phyloP scores from a whole-genome alignment of 2,888 invertebrate species.

The Andricus quercusramuli region DNA sequence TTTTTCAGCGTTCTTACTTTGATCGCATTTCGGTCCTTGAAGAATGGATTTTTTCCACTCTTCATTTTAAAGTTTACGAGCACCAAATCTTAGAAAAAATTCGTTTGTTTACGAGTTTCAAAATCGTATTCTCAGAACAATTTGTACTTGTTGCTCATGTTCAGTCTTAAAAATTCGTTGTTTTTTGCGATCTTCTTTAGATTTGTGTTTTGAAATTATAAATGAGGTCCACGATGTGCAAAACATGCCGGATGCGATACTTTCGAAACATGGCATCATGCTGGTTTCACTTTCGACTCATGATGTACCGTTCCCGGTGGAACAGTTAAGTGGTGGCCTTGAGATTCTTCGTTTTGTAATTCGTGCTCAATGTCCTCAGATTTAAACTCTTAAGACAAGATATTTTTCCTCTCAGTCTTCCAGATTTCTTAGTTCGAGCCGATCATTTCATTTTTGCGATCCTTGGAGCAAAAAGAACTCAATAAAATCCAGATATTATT shows the following conservation, averaged over 20 bases:
- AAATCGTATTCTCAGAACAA: neutral
- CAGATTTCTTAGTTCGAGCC: neutral
- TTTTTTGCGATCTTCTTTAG: neutral
- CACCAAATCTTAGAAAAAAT: neutral
- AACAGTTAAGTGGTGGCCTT: constrained; percentile 60
- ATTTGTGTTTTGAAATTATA: constrained; percentile 29
- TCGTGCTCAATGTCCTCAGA: constrained; percentile 47
- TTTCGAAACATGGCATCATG: constrained; percentile 61
- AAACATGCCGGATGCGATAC: constrained; percentile 52
- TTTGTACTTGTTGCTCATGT: neutral
- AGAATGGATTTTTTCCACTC: neutral
- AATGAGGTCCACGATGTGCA: constrained; percentile 36
- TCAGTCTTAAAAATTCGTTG: neutral
- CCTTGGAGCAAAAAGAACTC: neutral
- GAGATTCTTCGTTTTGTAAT: constrained; percentile 55
- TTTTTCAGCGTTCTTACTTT: constrained; percentile 37
- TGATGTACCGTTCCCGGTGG: constrained; percentile 61
- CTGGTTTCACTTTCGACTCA: constrained; percentile 69
- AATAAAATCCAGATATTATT: neutral
- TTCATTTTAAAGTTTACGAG: constrained; percentile 5
- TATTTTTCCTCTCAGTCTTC: constrained; percentile 5
- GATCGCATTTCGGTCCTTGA: constrained; percentile 16
- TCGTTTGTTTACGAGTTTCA: neutral
- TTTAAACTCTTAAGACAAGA: constrained; percentile 8
- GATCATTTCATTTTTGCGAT: neutral